Base-by-base conservation (phyloP, 2,113 vertebrate genomes). In the Myodes glareolus region DNA sequence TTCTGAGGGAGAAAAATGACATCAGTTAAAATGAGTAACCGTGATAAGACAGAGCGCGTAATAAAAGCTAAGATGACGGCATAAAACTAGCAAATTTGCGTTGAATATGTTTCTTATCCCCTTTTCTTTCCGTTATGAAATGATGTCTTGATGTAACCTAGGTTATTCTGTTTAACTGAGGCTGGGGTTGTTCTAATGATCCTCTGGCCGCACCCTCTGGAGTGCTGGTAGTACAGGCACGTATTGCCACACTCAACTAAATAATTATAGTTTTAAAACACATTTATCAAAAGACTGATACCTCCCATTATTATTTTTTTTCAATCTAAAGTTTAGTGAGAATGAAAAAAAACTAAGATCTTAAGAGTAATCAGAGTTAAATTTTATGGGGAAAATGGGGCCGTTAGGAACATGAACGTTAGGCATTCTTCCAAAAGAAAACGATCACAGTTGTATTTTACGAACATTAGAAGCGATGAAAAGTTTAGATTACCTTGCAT, bases 221-320 rank as follows among this genome's bases (percentile, higher is more conserved):
- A 72, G 36, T 27, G 19, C 68, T 89, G 23, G 50, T 16, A 36
- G 42, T 36, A 55, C 5, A 73, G 50, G 25, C 14, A 19, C 5
- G 50, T 39, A 7, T 31, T 17, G 23, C 25, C 88, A 67, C 29
- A 47, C 4, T 65, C 67, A 33, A 21, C 50, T 2, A 21, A 33
- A 91, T 65, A 85, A 72, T 92, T 92, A 45, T 93, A 96, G n/a
- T 70, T 96, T 92, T 78, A 94, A 95, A 97, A 88, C 25, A 36
- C 42, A 42, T 81, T 81, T 94, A 72, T 89, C 89, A 68, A 96
- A 96, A 91, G 13, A 63, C 31, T 84, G 47, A 95, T 88, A 78
- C 23, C 12, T 91, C 52, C 70, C 58, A 55, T 82, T 42, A 72
- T 55, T 75, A 58, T 77, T 94, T 63, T 88, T 88, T 94, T 87